Conservation (phyloP, 92 coral and sea anemone genomes). For the Palythoa heliodiscus region DNA sequence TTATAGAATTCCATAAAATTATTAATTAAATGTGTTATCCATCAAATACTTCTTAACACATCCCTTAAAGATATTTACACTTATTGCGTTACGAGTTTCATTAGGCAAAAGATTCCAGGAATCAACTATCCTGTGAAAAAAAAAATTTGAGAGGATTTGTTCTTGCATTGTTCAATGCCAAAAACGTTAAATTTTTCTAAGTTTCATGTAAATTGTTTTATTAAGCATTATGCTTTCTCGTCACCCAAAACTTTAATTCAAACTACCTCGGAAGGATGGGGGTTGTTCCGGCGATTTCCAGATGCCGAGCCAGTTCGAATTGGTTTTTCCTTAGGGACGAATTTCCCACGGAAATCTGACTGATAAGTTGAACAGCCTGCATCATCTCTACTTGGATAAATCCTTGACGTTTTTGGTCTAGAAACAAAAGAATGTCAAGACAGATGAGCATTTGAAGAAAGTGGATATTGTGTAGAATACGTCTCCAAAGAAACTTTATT, state of each 20-base stretch:
- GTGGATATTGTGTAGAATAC: not conserved
- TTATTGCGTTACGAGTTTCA: too few relatives aligned
- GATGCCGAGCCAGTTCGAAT: conserved; percentile 77
- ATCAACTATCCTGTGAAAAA: too few relatives aligned
- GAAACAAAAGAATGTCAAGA: not conserved
- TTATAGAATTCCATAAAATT: too few relatives aligned
- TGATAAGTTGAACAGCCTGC: conserved; percentile 66
- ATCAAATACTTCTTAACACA: too few relatives aligned
- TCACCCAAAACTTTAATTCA: not conserved
- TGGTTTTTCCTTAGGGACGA: conserved; percentile 35
- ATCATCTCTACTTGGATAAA: conserved; percentile 78
- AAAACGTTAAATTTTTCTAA: too few relatives aligned
- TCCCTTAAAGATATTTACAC: too few relatives aligned
- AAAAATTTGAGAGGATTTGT: too few relatives aligned
- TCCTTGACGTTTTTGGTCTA: conserved; percentile 82
- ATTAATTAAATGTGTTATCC: too few relatives aligned
- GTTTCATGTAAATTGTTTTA: not conserved
- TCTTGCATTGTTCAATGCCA: too few relatives aligned
- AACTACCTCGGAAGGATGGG: conserved; percentile 93
- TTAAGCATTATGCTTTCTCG: not conserved
- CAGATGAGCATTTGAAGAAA: conserved; percentile 11
- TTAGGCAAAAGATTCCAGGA: too few relatives aligned
- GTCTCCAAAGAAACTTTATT: not conserved
- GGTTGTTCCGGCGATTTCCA: conserved; percentile 87
- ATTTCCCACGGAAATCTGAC: conserved; percentile 70